Base-by-base conservation (phyloP, 2,888 invertebrate species). In the Noctua pronuba region DNA sequence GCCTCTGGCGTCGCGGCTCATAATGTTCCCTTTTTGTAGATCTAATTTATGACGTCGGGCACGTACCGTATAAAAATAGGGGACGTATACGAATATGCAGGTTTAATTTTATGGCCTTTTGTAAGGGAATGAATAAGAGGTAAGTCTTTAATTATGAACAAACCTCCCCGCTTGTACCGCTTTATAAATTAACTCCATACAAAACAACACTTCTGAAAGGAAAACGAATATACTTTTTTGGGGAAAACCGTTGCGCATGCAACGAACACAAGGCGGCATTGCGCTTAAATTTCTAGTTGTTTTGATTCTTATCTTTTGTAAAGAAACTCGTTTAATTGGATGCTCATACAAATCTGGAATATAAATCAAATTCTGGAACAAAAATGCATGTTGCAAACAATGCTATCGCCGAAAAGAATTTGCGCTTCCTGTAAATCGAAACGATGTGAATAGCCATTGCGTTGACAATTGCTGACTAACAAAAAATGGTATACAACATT, bases 41-140 rank as follows among this genome's bases (percentile, higher is more conserved):
- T 92, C 93, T 95, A 94, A 95, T 95, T 95, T 94, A 95, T 94
- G 93, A 94, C 94, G 92, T 93, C 88, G 92, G 90, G 91, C 94
- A 92, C 92, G 93, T 92, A 93, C 89, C 93, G 91, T 92, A 92
- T 93, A 94, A 94, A 94, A 94, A 94, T 93, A 90, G 92, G 89
- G 90, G 92, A 92, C 93, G 91, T 93, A 90, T 92, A 94, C 93
- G 94, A 94, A 94, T 94, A 95, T 94, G 94, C 93, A 94, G 93
- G 93, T 94, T 94, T 94, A 94, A 95, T 95, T 94, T 93, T 91
- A 94, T 92, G 90, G 92, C 88, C 94, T 94, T 94, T 94, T 94
- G 93, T 94, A 92, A 90, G 91, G 90, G 94, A 92, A 94, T 93
- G 93, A 93, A 94, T 94, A 93, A 93, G 93, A 92, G 94, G 92